phyloP scores from a whole-genome alignment of 2,113 vertebrate species.

The Carollia perspicillata region DNA sequence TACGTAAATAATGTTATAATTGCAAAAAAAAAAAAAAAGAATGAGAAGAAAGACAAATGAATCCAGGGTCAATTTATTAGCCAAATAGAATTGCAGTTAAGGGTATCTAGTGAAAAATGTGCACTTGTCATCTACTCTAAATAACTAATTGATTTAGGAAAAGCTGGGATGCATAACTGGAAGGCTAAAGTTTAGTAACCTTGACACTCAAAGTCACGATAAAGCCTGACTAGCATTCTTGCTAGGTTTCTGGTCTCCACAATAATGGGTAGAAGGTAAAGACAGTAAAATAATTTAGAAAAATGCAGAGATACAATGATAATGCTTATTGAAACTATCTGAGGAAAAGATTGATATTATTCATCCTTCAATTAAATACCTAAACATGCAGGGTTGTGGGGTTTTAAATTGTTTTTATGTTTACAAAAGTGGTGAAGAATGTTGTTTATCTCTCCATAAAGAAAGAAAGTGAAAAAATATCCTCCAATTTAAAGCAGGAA shows the following conservation, averaged over 20 bases:
- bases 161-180: not conserved
- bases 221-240: not conserved
- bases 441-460: not conserved
- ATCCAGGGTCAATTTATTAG: not conserved
- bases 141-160: not conserved
- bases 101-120: not conserved
- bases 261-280: not conserved
- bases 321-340: not conserved
- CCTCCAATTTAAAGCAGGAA: not conserved
- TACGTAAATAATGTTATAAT: not conserved
- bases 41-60: not conserved
- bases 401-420: not conserved
- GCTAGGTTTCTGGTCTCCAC: not conserved
- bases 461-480: not conserved
- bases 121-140: not conserved
- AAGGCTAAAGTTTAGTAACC: not conserved
- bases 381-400: not conserved
- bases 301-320: not conserved
- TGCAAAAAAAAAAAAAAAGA: not conserved
- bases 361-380: not conserved
- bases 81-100: not conserved
- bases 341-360: not conserved
- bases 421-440: not conserved
- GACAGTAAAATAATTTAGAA: not conserved
- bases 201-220: not conserved